Conservation (phyloP, 1,140 invertebrate species). For the Drosophila willistoni region DNA sequence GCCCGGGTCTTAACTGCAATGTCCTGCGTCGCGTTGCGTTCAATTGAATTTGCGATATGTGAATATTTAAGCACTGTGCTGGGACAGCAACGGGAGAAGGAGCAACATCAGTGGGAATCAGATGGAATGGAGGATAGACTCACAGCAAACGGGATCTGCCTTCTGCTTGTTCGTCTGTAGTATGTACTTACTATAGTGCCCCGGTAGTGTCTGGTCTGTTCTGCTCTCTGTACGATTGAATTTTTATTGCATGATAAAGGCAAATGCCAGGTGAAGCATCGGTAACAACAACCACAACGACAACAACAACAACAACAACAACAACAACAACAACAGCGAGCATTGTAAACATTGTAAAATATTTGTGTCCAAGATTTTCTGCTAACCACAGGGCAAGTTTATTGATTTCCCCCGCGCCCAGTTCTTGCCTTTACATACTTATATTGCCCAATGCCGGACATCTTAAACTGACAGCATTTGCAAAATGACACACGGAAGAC, state of each 20-base stretch:
- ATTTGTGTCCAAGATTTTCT: slow-evolving; percentile 71
- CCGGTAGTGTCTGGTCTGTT: slow-evolving; percentile 22
- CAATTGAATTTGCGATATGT: slow-evolving; percentile 82
- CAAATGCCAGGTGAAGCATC: slow-evolving; percentile 48
- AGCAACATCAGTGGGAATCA: neutral
- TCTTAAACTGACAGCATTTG: slow-evolving; percentile 69
- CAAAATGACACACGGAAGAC: slow-evolving; percentile 71
- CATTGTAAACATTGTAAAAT: slow-evolving; percentile 79
- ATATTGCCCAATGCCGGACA: slow-evolving; percentile 49
- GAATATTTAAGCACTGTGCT: slow-evolving; percentile 79
- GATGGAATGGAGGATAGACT: neutral
- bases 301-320: slow-evolving; percentile 19
- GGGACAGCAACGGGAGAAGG: slow-evolving; percentile 47
- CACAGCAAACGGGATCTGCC: neutral
- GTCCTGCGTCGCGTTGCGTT: slow-evolving; percentile 66
- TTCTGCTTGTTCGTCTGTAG: slow-evolving; percentile 45
- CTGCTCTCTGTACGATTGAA: slow-evolving; percentile 66
- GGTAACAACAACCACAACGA: slow-evolving; percentile 16
- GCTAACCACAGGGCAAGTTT: slow-evolving; percentile 68
- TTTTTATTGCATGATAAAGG: slow-evolving; percentile 78
- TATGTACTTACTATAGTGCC: neutral
- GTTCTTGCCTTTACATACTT: slow-evolving; percentile 5
- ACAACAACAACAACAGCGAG: slow-evolving; percentile 36
- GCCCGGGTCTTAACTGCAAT: slow-evolving; percentile 61
- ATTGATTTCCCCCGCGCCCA: slow-evolving; percentile 56